These are phyloP conservation scores for Acleris literana DNA, from an alignment of 2,888 invertebrate genomes.

Conservation along the genomic window DNA sequence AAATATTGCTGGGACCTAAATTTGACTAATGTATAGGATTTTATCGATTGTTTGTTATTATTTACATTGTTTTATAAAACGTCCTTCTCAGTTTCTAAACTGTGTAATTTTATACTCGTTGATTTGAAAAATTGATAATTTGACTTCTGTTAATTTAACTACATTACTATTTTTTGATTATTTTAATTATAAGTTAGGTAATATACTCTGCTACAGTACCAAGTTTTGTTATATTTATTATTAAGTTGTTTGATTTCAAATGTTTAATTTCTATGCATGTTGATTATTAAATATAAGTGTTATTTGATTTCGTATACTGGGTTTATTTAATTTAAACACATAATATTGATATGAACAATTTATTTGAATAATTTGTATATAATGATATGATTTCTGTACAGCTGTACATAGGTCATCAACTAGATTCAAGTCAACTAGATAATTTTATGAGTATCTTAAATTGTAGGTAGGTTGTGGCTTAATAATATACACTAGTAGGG, in stretches of 20 bases:
- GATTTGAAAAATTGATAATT: too few species aligned
- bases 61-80: conserved; percentile 7
- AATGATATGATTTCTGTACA: conserved; percentile 84
- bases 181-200: too few species aligned
- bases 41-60: conserved; percentile 28
- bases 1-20: conserved; percentile 58
- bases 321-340: conserved; percentile 50
- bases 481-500: conserved; percentile 76
- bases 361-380: conserved; percentile 81
- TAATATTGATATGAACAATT: conserved; percentile 77
- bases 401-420: conserved; percentile 79
- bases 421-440: conserved; percentile 81
- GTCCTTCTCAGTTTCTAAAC: not conserved
- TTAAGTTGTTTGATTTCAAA: conserved; percentile 33
- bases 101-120: not conserved
- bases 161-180: too few species aligned
- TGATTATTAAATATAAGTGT: conserved; percentile 9
- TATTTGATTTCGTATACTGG: conserved; percentile 17
- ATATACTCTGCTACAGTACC: too few species aligned
- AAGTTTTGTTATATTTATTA: conserved; percentile 5
- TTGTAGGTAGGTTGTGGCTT: conserved; percentile 74
- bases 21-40: conserved; percentile 40
- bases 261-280: conserved; percentile 7
- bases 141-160: too few species aligned
- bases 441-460: conserved; percentile 79